Evolutionary conservation across 1,140 invertebrate genomes (phyloP), one percentile per base, ranked within the genome.

Genomic region (Atta texana): DNA sequence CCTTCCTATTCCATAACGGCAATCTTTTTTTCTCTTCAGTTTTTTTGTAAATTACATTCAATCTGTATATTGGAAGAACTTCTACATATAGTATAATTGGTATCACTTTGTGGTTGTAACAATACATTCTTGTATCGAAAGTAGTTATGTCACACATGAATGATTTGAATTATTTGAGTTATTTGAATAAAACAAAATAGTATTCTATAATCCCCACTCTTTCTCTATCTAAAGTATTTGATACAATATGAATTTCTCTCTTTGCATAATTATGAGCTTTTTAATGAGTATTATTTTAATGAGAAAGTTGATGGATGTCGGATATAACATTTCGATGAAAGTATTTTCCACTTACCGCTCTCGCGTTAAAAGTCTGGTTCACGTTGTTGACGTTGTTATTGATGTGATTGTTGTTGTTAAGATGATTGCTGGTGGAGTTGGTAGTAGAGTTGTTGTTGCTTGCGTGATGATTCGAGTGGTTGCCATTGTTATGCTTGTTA

Each of bases 361-460:
- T 92, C 81, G 92, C 84, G 91, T 93, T 93, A 87, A 85, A 88
- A 44, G 90, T 61, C 51, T 91, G 88, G 61, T 92, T 92, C 66
- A 91, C 31, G 72, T 93, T 93, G 85, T 91, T 92, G 44, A 94
- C 91, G 53, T 94, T 93, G 78, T 93, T 93, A 84, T 94, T 93
- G 82, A 93, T 90, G 61, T 92, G 88, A 75, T 94, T 94, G 77
- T 91, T 91, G 57, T 89, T 92, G 84, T 92, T 89, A 21, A 90
- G 82, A 69, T 94, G 92, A 84, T 93, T 93, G 71, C 88, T 89
- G 51, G 85, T 85, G 39, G 72, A 85, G 24, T 78, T 74, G 39
- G 85, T 71, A 55, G 88, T 91, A 31, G 92, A 76, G 49, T 93
- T 93, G 76, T 92, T 93, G 81, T 92, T 93, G 84, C 88, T 91